phyloP scores from a whole-genome alignment of 2,797 vertebrate genomes.

The Distichodus sexfasciatus region DNA sequence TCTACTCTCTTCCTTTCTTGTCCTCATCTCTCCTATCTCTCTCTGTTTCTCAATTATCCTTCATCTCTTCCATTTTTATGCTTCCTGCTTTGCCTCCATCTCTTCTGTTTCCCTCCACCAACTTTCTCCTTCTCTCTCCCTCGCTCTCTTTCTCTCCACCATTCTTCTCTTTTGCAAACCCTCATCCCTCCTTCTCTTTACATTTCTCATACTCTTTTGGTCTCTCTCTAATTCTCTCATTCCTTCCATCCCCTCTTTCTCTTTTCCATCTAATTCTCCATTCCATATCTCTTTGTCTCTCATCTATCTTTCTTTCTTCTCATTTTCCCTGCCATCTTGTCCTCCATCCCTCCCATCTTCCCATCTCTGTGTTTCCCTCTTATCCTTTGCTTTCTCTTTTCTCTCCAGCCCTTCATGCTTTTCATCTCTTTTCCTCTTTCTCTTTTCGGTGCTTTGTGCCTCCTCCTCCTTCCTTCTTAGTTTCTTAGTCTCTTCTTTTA shows the following conservation, averaged over 20 bases:
- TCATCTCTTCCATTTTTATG: background rate
- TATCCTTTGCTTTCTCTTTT: no score
- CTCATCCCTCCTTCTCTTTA: no score
- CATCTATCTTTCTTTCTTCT: no score
- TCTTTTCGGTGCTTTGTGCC: background rate
- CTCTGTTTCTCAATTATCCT: background rate
- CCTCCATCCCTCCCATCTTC: background rate
- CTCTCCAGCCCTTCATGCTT: background rate
- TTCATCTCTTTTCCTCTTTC: conserved; percentile 10
- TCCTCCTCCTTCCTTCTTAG: background rate
- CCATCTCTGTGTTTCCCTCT: no score
- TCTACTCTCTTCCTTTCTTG: background rate
- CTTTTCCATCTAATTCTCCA: no score
- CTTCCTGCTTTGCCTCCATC: background rate
- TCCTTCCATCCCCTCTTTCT: background rate
- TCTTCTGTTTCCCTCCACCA: background rate
- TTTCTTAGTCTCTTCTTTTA: conserved; percentile 10
- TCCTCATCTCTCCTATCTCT: conserved; percentile 16
- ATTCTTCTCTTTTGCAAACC: background rate
- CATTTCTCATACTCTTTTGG: no score
- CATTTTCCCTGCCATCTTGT: no score
- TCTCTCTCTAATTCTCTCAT: no score
- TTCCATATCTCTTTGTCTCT: no score
- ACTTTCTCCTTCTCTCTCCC: background rate
- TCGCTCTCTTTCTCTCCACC: background rate